Evolutionary conservation across 2,888 invertebrate genomes (phyloP).

Genomic region (Heliothis peltigera): DNA sequence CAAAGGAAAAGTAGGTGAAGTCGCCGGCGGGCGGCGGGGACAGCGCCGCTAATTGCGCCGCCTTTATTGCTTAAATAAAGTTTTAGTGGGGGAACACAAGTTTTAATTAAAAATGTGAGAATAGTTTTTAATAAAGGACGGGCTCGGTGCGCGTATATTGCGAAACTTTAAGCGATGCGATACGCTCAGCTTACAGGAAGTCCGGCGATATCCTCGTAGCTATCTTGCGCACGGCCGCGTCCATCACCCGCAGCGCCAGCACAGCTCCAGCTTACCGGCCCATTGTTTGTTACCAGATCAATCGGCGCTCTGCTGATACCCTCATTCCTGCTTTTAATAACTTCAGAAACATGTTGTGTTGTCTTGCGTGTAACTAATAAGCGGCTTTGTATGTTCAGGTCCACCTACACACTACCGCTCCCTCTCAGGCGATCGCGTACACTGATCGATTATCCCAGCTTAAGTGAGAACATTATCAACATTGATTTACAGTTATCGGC

Average conservation of each 20-base stretch:
- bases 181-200: conserved; percentile 88
- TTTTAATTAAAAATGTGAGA: conserved; percentile 90
- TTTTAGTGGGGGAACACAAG: conserved; percentile 90
- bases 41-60: conserved; percentile 89
- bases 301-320: conserved; percentile 38
- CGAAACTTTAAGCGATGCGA: conserved; percentile 89
- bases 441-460: conserved; percentile 46
- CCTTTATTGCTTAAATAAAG: conserved; percentile 90
- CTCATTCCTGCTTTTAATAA: conserved; percentile 48
- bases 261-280: background rate
- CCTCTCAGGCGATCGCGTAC: conserved; percentile 28
- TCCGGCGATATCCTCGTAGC: conserved; percentile 78
- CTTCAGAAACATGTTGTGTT: conserved; percentile 13
- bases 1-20: conserved; percentile 89
- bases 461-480: conserved; percentile 50
- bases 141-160: conserved; percentile 88
- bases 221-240: conserved; percentile 69
- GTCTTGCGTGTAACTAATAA: conserved; percentile 7
- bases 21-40: conserved; percentile 89
- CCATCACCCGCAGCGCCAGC: conserved; percentile 31
- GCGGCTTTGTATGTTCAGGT: conserved; percentile 4
- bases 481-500: conserved; percentile 55
- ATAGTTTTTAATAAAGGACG: conserved; percentile 90
- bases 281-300: conserved; percentile 44
- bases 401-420: conserved; percentile 37